Base-by-base conservation (phyloP, 1,140 invertebrate genomes). In the Akabosia matsudoensis region DNA sequence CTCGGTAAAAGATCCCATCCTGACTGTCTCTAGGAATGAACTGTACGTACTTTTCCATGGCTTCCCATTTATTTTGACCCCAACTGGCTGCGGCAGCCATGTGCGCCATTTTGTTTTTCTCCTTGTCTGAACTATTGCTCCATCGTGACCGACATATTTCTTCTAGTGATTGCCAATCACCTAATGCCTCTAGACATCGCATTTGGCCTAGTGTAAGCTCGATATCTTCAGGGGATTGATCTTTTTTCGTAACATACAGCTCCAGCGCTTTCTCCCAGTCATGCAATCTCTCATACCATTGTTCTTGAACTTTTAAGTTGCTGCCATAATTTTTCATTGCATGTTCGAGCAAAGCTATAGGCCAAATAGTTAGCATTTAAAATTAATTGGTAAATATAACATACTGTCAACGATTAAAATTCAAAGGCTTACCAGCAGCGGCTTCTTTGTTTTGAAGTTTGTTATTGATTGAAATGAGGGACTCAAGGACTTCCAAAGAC, bases 271-370 rank as follows among this genome's bases (percentile, higher is more conserved):
- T 94, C 80, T 99, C 95, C 97, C 97, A 99, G 82, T 98, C 96
- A 83, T 99, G 96, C 0, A 99, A 86, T 84, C 99, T 99, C 84
- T 99, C 98, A 84, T 98, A 98, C 97, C 97, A 99, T 4, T 94
- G 88, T 67, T 98, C 95, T 84, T 98, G 94, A 0, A 98, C 92
- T 85, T 92, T 90, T 1, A 92, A 85, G 75, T 90, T 83, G 0
- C 87, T 88, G 71, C 90, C 89, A 70, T 91, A 88, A 80, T 94
- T 91, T 78, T 92, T 91, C 89, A 92, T 95, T 0, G 97, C 95
- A 82, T 94, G 93, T 81, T 96, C 92, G 16, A 99, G 85, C 0
- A 98, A 84, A 28, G 93, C 86, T 84, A n/a, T n/a, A n/a, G n/a
- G n/a, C n/a, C n/a, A n/a, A n/a, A n/a, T n/a, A n/a, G n/a, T n/a